These are phyloP conservation scores for Heliconius eleuchia DNA, from an alignment of 1,140 invertebrate species.

Conservation along the genomic window DNA sequence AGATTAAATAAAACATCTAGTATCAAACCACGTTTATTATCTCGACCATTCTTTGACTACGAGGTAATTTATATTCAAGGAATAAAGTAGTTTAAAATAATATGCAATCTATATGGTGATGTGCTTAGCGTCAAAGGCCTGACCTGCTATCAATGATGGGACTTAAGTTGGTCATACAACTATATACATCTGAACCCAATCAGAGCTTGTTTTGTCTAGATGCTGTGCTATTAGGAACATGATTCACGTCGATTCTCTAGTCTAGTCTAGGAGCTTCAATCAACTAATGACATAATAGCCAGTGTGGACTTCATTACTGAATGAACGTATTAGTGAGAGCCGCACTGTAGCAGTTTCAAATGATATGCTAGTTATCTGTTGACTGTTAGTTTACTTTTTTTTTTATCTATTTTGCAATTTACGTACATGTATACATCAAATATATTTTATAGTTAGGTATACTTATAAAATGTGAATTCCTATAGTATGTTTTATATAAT, in stretches of 20 bases:
- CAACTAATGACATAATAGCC: conserved; percentile 6
- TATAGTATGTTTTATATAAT: too few relatives aligned
- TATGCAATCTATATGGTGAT: conserved; percentile 12
- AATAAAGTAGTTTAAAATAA: conserved; percentile 11
- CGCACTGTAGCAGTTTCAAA: background rate
- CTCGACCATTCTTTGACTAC: background rate
- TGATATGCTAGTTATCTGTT: background rate
- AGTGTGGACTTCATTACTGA: background rate
- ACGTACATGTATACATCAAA: too few relatives aligned
- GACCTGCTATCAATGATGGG: background rate
- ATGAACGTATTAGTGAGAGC: background rate
- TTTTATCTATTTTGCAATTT: too few relatives aligned
- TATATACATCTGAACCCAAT: background rate
- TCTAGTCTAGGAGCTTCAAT: background rate
- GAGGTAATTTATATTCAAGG: background rate
- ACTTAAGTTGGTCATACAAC: background rate
- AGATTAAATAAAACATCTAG: background rate
- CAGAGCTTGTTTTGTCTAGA: background rate
- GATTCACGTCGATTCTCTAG: background rate
- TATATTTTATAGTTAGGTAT: too few relatives aligned
- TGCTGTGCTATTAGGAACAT: background rate
- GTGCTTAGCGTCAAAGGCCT: background rate
- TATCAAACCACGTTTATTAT: background rate
- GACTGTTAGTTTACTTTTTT: too few relatives aligned
- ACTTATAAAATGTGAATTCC: too few relatives aligned